A percentile compares a stretch with the other conserved stretches of the same genome.
Evolutionary conservation across 2,113 vertebrate genomes (phyloP).

Genomic region (Dolichallabes microphthalmus): DNA sequence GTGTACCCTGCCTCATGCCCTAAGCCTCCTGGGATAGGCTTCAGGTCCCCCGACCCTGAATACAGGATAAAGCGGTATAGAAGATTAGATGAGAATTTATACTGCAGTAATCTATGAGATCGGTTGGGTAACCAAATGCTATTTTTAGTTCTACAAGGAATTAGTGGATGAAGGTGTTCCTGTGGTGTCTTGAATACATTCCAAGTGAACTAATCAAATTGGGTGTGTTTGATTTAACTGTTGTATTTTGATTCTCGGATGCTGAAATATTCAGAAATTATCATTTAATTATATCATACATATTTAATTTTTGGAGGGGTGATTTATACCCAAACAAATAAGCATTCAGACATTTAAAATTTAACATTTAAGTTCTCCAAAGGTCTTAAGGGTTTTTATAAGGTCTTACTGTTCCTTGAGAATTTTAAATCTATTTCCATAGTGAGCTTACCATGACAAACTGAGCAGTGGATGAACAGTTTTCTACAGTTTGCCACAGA

Average conservation of each 20-base stretch:
- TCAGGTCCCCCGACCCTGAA: no score
- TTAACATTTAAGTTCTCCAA: neutral
- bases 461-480: neutral
- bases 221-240: neutral
- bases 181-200: neutral
- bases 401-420: neutral
- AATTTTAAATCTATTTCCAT: neutral
- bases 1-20: no score
- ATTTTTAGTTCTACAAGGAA: neutral
- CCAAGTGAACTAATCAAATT: neutral
- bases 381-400: neutral
- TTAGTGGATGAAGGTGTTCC: neutral
- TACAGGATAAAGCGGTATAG: no score
- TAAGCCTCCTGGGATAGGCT: no score
- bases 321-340: neutral
- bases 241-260: neutral
- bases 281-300: neutral
- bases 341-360: neutral
- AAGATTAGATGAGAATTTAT: neutral
- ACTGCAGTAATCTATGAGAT: conserved; percentile 1
- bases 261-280: neutral
- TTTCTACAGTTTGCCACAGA: neutral
- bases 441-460: neutral
- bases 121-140: neutral
- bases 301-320: neutral